Evolutionary conservation across 30 jellyfish, hydroid and myxozoan genomes (phyloP).

Genomic region (Aurelia coerulea): DNA sequence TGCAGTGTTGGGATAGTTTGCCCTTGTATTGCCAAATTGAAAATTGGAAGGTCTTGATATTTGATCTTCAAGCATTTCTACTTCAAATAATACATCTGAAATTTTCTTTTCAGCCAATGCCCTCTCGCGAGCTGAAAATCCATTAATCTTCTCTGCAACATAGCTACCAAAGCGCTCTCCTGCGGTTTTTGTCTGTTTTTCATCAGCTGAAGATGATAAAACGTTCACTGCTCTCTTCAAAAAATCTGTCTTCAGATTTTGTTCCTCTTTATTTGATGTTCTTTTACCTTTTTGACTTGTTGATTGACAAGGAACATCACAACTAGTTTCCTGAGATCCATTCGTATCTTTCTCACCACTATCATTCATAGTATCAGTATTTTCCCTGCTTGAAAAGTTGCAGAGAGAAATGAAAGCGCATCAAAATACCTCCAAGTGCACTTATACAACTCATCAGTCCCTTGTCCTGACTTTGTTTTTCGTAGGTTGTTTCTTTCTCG

Average conservation of each 20-base stretch:
- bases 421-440: conserved; percentile 34
- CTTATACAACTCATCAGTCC: conserved; percentile 33
- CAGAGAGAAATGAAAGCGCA: conserved; percentile 30
- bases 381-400: conserved; percentile 31
- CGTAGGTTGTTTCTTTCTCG: conserved; percentile 4
- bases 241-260: background rate
- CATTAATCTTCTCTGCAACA: conserved; percentile 1
- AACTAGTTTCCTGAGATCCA: conserved; percentile 23
- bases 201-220: background rate
- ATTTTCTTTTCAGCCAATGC: background rate
- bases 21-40: background rate
- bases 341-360: conserved; percentile 2
- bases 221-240: conserved; percentile 3
- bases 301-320: conserved; percentile 18
- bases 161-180: background rate
- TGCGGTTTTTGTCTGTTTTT: too few relatives aligned
- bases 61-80: conserved; percentile 1
- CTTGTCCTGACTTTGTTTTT: conserved; percentile 28
- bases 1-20: background rate
- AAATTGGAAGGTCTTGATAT: background rate
- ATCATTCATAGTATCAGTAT: conserved; percentile 21
- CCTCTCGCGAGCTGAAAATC: background rate
- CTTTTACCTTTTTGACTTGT: background rate
- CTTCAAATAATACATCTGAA: background rate
- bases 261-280: background rate